phyloP scores from a whole-genome alignment of 2,113 vertebrate species.

The Takifugu flavidus region DNA sequence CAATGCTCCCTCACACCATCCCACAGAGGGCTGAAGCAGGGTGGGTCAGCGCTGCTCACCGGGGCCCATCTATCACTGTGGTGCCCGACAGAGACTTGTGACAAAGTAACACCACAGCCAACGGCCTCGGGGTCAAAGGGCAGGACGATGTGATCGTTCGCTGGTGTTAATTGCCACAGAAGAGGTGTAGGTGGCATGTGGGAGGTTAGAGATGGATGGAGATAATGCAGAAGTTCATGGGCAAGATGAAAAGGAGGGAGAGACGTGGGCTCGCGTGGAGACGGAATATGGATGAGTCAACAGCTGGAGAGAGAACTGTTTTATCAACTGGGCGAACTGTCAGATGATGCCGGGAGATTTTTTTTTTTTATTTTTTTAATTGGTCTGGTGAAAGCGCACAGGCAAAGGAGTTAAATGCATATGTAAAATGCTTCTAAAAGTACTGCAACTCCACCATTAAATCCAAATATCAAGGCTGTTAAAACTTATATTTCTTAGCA shows the following conservation, averaged over 20 bases:
- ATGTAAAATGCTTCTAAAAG: constrained; percentile 28
- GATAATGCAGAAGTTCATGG: constrained; percentile 17
- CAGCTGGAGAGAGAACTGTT: constrained; percentile 19
- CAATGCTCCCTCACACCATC: constrained; percentile 59
- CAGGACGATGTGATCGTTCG: constrained; percentile 45
- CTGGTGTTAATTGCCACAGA: constrained; percentile 66
- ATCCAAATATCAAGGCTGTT: constrained; percentile 50
- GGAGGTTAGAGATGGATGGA: constrained; percentile 47
- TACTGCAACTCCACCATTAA: constrained; percentile 36
- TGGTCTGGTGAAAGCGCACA: not conserved
- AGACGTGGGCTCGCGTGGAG: constrained; percentile 25
- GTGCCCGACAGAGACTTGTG: constrained; percentile 49
- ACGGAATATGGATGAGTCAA: constrained; percentile 45
- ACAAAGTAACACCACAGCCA: constrained; percentile 60
- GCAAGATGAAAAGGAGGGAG: constrained; percentile 24
- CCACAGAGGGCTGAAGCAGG: constrained; percentile 29
- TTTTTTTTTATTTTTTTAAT: constrained; percentile 3
- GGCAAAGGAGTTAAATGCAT: not conserved
- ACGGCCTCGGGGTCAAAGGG: constrained; percentile 61
- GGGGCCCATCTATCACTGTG: constrained; percentile 66
- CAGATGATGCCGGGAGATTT: constrained; percentile 23
- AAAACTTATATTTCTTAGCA: constrained; percentile 44
- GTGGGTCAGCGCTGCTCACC: constrained; percentile 61
- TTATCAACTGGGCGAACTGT: constrained; percentile 1
- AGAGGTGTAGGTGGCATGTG: constrained; percentile 49